Percentiles rank a stretch among this genome's conserved stretches.
Conservation (phyloP, 2,113 vertebrate genomes). For the Upupa epops region DNA sequence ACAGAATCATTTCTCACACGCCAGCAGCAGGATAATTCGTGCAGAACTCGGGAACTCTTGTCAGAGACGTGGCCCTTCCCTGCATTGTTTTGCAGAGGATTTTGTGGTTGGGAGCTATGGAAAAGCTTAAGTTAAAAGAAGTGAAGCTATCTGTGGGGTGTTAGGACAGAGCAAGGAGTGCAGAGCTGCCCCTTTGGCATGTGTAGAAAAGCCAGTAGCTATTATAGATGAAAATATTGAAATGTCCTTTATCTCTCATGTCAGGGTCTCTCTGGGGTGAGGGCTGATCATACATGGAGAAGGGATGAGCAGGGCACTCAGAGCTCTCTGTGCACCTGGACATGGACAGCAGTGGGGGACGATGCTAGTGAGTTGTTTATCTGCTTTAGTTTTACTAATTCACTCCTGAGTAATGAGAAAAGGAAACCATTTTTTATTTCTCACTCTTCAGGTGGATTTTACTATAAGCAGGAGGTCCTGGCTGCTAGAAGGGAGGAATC, state of each 20-base stretch:
- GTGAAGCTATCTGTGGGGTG: not conserved
- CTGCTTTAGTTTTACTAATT: not conserved
- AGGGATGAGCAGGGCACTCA: not conserved
- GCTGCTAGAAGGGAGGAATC: not conserved
- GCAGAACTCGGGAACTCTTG: not conserved
- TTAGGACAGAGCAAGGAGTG: not conserved
- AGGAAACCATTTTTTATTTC: not conserved
- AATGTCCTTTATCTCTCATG: not conserved
- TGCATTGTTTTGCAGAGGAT: not conserved
- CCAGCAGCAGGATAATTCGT: not conserved
- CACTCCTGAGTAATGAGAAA: not conserved
- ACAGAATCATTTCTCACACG: not conserved
- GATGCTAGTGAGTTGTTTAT: rapidly evolving
- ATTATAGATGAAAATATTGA: not conserved
- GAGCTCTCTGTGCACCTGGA: not conserved
- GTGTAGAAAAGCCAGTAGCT: not conserved
- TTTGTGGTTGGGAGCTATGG: not conserved
- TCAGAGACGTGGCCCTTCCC: too few species aligned
- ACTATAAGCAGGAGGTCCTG: not conserved
- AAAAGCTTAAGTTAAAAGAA: not conserved
- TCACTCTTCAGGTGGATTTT: rapidly evolving
- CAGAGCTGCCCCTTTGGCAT: not conserved
- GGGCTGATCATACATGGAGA: not conserved
- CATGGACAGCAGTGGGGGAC: not conserved
- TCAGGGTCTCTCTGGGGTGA: not conserved